phyloP scores from a whole-genome alignment of 2,797 vertebrate species.

The Spea hammondii region DNA sequence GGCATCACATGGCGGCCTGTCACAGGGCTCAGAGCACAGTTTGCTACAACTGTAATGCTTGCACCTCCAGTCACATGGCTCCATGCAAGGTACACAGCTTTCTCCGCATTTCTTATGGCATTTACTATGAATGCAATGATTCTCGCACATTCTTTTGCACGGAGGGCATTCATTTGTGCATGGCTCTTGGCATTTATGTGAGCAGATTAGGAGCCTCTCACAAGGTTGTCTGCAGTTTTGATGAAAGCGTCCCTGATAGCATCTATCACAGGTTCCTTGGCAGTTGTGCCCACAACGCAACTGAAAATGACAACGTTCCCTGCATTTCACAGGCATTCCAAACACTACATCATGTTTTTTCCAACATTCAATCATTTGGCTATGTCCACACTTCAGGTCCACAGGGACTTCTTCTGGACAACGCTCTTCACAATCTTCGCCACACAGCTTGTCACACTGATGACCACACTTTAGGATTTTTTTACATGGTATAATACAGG shows the following conservation, averaged over 20 bases:
- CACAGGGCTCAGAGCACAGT: constrained; percentile 86
- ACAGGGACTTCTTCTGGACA: constrained; percentile 69
- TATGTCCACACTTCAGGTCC: constrained; percentile 78
- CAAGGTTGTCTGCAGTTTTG: constrained; percentile 70
- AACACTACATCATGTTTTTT: constrained; percentile 45
- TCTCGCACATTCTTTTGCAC: constrained; percentile 77
- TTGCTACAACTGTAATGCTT: constrained; percentile 78
- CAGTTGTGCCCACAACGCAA: constrained; percentile 82
- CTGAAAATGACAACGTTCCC: constrained; percentile 61
- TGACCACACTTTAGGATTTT: constrained; percentile 78
- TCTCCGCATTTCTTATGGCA: constrained; percentile 81
- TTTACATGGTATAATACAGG: constrained; percentile 74
- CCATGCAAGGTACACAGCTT: constrained; percentile 76
- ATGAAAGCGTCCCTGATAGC: constrained; percentile 82
- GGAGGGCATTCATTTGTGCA: constrained; percentile 82
- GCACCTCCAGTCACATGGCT: constrained; percentile 84
- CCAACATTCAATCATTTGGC: constrained; percentile 70
- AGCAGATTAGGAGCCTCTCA: constrained; percentile 77
- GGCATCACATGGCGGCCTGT: constrained; percentile 77
- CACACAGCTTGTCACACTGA: constrained; percentile 72
- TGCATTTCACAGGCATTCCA: constrained; percentile 63
- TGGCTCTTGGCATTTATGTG: constrained; percentile 79
- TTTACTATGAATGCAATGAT: constrained; percentile 82
- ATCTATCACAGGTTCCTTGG: constrained; percentile 74
- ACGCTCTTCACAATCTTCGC: constrained; percentile 65